These are phyloP conservation scores for Tursiops truncatus DNA, from an alignment of 2,113 vertebrate species.

Conservation along the genomic window DNA sequence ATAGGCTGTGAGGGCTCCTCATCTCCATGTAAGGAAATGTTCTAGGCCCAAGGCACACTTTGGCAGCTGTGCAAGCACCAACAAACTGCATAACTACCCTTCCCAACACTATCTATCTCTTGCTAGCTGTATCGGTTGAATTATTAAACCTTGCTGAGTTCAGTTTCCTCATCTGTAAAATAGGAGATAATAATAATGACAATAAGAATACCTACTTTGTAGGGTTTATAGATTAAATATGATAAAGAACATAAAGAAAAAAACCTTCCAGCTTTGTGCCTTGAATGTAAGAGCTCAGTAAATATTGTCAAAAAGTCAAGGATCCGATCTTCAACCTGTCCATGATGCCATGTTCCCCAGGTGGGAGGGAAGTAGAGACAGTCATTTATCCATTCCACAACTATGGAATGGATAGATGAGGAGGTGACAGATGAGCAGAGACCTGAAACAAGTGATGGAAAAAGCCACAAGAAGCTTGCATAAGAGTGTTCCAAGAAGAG, in stretches of 20 bases:
- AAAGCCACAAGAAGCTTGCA: not conserved
- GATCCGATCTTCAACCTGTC: not conserved
- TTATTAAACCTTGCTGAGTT: not conserved
- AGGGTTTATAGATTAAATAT: not conserved
- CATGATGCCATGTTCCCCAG: not conserved
- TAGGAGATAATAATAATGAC: not conserved
- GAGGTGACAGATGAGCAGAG: not conserved
- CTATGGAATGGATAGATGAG: not conserved
- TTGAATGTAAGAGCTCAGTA: not conserved
- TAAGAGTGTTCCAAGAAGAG: not conserved
- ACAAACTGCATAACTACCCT: not conserved
- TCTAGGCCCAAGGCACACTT: not conserved
- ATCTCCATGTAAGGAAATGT: not conserved
- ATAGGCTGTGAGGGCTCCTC: not conserved
- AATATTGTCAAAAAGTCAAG: not conserved
- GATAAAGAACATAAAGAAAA: not conserved
- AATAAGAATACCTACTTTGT: not conserved
- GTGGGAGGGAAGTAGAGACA: not conserved
- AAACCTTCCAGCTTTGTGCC: not conserved
- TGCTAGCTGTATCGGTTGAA: not conserved
- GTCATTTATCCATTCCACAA: not conserved
- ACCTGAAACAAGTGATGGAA: not conserved
- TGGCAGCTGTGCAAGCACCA: too few relatives aligned
- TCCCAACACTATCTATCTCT: not conserved
- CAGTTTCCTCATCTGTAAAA: not conserved